Evolutionary conservation across 2,888 invertebrate species (phyloP), one percentile per base, ranked within the genome.

Genomic region (Dioctria linearis): DNA sequence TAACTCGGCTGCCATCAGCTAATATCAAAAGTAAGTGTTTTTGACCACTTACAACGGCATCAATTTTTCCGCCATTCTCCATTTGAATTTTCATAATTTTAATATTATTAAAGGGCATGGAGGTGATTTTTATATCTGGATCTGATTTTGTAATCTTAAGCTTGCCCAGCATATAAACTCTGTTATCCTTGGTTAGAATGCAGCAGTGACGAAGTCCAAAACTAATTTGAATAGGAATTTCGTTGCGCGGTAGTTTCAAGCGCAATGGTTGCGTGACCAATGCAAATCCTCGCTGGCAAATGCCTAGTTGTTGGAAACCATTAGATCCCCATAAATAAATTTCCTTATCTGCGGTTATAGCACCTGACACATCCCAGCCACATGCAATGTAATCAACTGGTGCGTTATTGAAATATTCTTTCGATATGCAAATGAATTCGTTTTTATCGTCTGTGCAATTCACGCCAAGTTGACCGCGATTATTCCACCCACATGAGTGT

Each of bases 281-380:
- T 49, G 84, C 85, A 67, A 88, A 88, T 9, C 88, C 88, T 1
- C 88, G 86, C 76, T 88, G 87, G 86, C 90, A 91, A 46, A 94
- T 89, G 11, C 95, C 95, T 78, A 96, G 88, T 86, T 96, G 95
- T 37, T 95, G 94, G 86, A 93, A 93, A 82, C 90, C 90, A 87
- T 96, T 96, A 39, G 95, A 94, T 4, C 97, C 96, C 96, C 96
- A 96, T 3, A 94, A 93, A 88, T 93, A 94, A 2, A 96, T 87
- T 79, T 92, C 90, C 69, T 93, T 92, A 83, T 92, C 91, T 85
- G 92, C 90, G 40, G 94, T 92, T 37, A 95, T 90, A 61, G 93
- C 95, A 84, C 94, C 93, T 80, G 94, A 95, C 83, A 93, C 93
- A 86, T 95, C 95, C 95, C 95, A 95, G n/a, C 95, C 95, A 84